Evolutionary conservation across 1,140 invertebrate species (phyloP).

Genomic region (Scaptodrosophila lebanonensis): DNA sequence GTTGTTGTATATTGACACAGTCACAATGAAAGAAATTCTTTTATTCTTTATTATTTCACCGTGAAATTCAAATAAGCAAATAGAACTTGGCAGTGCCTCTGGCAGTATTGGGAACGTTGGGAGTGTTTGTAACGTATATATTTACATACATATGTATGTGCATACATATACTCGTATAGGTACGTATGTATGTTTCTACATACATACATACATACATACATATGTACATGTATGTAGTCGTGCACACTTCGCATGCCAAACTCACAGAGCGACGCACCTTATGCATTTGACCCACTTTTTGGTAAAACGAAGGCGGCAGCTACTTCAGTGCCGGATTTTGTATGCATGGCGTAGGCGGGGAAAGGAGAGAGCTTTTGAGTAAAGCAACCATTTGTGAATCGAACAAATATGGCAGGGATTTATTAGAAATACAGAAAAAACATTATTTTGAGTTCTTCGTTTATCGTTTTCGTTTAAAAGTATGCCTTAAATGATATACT

Average conservation of each 20-base stretch:
- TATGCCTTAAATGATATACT: too few relatives aligned
- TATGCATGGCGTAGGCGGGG: conserved; percentile 64
- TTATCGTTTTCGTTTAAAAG: too few relatives aligned
- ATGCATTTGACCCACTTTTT: conserved; percentile 67
- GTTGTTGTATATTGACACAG: conserved; percentile 43
- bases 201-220: too few relatives aligned
- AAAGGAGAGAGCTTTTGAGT: conserved; percentile 6
- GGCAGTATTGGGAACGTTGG: background rate
- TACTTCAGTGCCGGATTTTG: conserved; percentile 66
- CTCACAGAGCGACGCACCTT: conserved; percentile 54
- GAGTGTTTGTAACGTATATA: background rate
- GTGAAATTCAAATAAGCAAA: conserved; percentile 46
- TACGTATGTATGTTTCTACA: too few relatives aligned
- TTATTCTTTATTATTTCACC: conserved; percentile 18
- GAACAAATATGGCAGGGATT: too few relatives aligned
- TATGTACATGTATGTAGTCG: too few relatives aligned
- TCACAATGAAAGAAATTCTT: conserved; percentile 57
- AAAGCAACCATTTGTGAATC: too few relatives aligned
- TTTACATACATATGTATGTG: too few relatives aligned
- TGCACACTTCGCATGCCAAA: conserved; percentile 49
- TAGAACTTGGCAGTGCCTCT: conserved; percentile 21
- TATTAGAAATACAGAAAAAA: too few relatives aligned
- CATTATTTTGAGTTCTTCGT: too few relatives aligned
- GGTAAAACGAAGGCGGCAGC: background rate
- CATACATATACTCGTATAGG: too few relatives aligned